phyloP scores from a whole-genome alignment of 92 coral and sea anemone species.

The Montipora capitata region DNA sequence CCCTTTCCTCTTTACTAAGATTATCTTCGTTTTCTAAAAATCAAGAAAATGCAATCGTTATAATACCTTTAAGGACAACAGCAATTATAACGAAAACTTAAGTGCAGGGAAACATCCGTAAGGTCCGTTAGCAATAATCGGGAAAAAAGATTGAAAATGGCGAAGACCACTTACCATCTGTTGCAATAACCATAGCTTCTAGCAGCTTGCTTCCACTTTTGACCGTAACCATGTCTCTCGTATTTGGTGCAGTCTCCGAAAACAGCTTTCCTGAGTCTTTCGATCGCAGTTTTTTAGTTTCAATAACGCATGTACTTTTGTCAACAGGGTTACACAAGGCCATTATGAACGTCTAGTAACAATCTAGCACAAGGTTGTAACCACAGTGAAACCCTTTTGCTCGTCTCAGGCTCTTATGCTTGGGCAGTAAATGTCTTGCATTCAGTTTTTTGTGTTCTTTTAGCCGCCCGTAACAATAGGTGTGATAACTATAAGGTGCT shows the following conservation, averaged over 20 bases:
- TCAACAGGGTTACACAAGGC: conserved; percentile 53
- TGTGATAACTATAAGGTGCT: conserved; percentile 18
- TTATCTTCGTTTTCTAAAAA: conserved; percentile 45
- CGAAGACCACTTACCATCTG: conserved; percentile 46
- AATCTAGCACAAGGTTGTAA: conserved; percentile 47
- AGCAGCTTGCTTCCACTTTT: conserved; percentile 48
- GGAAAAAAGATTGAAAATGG: conserved; percentile 24
- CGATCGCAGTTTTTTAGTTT: conserved; percentile 40
- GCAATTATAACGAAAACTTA: conserved; percentile 1
- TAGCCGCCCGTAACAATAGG: no score
- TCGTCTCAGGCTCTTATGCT: conserved; percentile 17
- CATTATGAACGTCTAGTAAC: conserved; percentile 25
- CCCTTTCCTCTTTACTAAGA: conserved; percentile 43
- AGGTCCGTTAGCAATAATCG: not conserved
- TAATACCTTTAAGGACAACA: conserved; percentile 5
- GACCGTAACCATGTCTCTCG: conserved; percentile 37
- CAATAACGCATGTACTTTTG: conserved; percentile 45
- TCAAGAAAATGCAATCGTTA: not conserved
- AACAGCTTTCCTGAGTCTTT: conserved; percentile 49
- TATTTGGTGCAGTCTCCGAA: conserved; percentile 39
- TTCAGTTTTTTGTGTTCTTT: not conserved
- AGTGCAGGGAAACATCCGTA: no score
- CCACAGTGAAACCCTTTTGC: conserved; percentile 15
- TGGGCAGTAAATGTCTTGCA: not conserved
- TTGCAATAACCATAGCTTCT: conserved; percentile 59